A percentile compares a stretch with the other conserved stretches of the same genome.
These are phyloP conservation scores for Leptatherina wallacei DNA, from an alignment of 2,797 vertebrate species.

Conservation along the genomic window DNA sequence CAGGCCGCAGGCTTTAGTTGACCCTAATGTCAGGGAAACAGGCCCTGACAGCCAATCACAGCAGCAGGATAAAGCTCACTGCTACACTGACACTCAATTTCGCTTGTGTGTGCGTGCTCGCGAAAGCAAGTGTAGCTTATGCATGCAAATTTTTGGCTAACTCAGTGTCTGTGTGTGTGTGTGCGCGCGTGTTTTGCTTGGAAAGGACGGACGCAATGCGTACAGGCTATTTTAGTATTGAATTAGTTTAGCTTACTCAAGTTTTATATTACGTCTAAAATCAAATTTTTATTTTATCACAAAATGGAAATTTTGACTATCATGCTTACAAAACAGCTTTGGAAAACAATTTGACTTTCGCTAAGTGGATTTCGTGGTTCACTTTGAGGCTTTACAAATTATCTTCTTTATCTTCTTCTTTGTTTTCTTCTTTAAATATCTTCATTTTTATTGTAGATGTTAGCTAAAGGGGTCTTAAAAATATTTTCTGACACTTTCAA, in stretches of 20 bases:
- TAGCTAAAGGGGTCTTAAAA: neutral
- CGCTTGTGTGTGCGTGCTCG: constrained; percentile 19
- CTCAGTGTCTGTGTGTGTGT: constrained; percentile 6
- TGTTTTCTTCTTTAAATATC: neutral
- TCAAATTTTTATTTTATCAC: neutral
- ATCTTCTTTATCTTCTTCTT: neutral
- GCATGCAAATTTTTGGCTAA: constrained; percentile 9
- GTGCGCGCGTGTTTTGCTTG: constrained; percentile 24
- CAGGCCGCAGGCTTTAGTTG: constrained; percentile 42
- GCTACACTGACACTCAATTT: constrained; percentile 54
- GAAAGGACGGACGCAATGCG: constrained; percentile 71
- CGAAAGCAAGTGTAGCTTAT: constrained; percentile 4
- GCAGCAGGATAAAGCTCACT: constrained; percentile 42
- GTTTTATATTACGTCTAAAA: neutral
- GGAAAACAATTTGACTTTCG: constrained; percentile 34
- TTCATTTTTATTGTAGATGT: neutral
- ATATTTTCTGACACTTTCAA: neutral
- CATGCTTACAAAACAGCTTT: constrained; percentile 21
- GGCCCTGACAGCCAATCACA: constrained; percentile 40
- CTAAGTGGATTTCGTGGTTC: constrained; percentile 40
- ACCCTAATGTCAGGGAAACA: constrained; percentile 35
- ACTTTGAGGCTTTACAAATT: constrained; percentile 1
- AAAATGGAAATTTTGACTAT: neutral
- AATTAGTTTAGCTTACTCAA: neutral
- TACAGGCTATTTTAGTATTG: constrained; percentile 31